These are phyloP conservation scores for Lynx canadensis DNA, from an alignment of 2,113 vertebrate species.

Conservation along the genomic window DNA sequence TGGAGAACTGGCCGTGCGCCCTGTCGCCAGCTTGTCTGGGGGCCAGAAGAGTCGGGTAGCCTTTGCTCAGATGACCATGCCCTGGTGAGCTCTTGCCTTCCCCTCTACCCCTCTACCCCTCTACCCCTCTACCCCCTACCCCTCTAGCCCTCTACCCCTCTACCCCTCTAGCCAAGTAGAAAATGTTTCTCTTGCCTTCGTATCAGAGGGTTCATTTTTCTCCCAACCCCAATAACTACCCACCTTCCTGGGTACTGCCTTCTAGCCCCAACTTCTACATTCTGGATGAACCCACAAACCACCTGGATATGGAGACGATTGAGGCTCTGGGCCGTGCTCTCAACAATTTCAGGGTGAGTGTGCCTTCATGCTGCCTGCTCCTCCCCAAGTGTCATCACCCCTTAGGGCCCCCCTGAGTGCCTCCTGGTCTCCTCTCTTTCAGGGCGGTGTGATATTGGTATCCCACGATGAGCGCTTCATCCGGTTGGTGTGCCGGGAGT, in stretches of 20 bases:
- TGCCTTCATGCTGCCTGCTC: background rate
- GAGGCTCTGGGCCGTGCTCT: slow-evolving; percentile 95
- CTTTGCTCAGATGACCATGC: slow-evolving; percentile 99
- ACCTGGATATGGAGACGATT: slow-evolving; percentile 99
- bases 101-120: background rate
- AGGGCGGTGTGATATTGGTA: slow-evolving; percentile 97
- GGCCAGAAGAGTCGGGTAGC: slow-evolving; percentile 99
- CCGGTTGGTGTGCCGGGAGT: slow-evolving; percentile 94
- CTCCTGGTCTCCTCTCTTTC: slow-evolving; percentile 33
- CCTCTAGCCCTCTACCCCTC: background rate
- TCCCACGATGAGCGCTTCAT: slow-evolving; percentile 98
- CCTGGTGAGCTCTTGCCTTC: slow-evolving; percentile 88
- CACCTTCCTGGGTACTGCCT: slow-evolving; percentile 36
- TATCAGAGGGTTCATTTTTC: background rate
- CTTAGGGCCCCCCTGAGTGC: too few species aligned
- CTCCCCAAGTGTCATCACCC: background rate
- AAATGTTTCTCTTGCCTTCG: background rate
- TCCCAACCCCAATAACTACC: background rate
- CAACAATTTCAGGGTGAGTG: slow-evolving; percentile 92
- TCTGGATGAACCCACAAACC: slow-evolving; percentile 98
- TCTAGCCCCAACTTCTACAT: slow-evolving; percentile 98
- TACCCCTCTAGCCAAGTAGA: background rate
- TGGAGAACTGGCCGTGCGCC: slow-evolving; percentile 93
- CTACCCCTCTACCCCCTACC: background rate
- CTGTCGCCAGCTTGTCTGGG: slow-evolving; percentile 96